Conservation (phyloP, 2,113 vertebrate genomes). For the Hyla sarda region DNA sequence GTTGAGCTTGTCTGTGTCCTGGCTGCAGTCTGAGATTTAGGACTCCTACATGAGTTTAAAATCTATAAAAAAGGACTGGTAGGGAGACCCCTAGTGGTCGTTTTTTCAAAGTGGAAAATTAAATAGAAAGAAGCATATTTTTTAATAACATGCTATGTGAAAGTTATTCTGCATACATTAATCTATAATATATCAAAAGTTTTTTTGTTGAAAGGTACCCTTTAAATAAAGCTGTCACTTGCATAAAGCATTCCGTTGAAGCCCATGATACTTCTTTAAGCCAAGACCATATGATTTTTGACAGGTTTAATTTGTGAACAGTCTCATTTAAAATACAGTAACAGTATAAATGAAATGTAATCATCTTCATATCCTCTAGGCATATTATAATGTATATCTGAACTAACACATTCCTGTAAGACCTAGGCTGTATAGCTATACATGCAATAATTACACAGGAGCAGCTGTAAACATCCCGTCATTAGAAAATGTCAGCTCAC, state of each 20-base stretch:
- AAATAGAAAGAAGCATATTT: no score
- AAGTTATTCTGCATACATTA: no score
- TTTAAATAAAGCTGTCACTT: background rate
- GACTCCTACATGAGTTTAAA: no score
- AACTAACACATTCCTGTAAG: background rate
- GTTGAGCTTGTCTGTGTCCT: no score
- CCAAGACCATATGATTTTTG: background rate
- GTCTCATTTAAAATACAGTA: background rate
- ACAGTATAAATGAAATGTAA: background rate
- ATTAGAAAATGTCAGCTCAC: slow-evolving; percentile 6
- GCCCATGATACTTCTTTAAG: background rate
- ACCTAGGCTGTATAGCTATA: background rate
- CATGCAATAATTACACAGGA: background rate
- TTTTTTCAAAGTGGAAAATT: no score
- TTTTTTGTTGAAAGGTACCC: no score
- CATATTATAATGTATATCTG: background rate
- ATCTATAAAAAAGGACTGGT: no score
- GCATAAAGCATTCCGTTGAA: background rate
- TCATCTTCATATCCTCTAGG: background rate
- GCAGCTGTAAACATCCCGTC: background rate
- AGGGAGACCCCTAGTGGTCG: no score
- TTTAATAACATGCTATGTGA: no score
- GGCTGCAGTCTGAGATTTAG: no score
- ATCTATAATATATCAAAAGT: no score
- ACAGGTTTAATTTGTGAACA: background rate